Evolutionary conservation across 2,797 vertebrate species (phyloP).

Genomic region (Sebastiscus albofasciatus): DNA sequence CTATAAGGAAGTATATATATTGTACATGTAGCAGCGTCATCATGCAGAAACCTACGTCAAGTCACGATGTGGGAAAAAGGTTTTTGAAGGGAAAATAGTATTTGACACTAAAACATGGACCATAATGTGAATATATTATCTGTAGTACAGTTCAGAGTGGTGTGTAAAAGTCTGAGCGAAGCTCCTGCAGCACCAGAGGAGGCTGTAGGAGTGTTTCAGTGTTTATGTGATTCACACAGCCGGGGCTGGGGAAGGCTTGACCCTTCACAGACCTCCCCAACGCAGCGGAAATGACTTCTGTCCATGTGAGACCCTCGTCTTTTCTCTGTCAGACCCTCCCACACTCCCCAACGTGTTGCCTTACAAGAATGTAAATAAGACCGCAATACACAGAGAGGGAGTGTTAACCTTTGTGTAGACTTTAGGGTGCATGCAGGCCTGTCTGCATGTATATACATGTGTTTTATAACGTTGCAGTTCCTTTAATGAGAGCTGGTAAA

Average conservation of each 20-base stretch:
- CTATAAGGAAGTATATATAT: too few relatives aligned
- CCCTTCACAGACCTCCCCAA: conserved; percentile 62
- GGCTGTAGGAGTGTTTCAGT: conserved; percentile 11
- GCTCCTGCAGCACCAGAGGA: conserved; percentile 9
- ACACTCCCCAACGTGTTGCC: background rate
- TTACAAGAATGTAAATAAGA: conserved; percentile 32
- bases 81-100: too few relatives aligned
- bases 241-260: conserved; percentile 54
- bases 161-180: background rate
- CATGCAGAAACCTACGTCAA: too few relatives aligned
- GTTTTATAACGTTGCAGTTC: conserved; percentile 25
- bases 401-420: background rate
- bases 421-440: background rate
- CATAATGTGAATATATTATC: too few relatives aligned
- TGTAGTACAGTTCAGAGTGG: too few relatives aligned
- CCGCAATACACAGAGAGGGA: background rate
- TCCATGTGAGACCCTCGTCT: conserved; percentile 24
- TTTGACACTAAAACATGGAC: too few relatives aligned
- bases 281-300: conserved; percentile 70
- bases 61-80: too few relatives aligned
- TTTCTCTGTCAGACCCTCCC: conserved; percentile 24
- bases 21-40: too few relatives aligned
- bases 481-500: conserved; percentile 19
- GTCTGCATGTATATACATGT: background rate
- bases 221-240: conserved; percentile 73